Percentiles rank a stretch among this genome's conserved stretches.
phyloP scores from a whole-genome alignment of 2,113 vertebrate genomes.

The Mormoops blainvillei region DNA sequence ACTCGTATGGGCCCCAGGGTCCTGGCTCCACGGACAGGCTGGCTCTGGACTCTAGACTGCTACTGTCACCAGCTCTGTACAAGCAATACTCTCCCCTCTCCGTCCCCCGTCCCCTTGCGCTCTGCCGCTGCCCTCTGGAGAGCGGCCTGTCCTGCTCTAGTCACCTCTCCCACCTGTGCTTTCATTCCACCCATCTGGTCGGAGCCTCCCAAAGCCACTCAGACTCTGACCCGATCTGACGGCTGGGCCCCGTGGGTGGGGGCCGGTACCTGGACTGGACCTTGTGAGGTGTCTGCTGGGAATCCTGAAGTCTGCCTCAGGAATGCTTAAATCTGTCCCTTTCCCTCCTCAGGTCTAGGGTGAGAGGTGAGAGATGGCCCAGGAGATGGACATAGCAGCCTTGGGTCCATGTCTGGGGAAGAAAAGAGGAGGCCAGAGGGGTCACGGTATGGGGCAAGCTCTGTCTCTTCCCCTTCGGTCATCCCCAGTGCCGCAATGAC shows the following conservation, averaged over 20 bases:
- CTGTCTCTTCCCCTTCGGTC: neutral
- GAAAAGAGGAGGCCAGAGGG: neutral
- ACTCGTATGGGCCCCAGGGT: neutral
- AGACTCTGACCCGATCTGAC: neutral
- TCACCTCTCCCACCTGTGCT: neutral
- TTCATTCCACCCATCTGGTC: neutral
- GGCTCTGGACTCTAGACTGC: neutral
- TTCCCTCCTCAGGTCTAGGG: neutral
- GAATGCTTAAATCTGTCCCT: neutral
- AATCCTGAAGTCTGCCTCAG: neutral
- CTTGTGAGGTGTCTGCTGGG: neutral
- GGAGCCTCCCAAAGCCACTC: neutral
- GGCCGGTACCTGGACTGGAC: neutral
- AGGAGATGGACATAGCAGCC: neutral
- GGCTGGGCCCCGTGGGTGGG: neutral
- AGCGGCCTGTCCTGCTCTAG: neutral
- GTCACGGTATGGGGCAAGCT: neutral
- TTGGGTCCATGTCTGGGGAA: neutral
- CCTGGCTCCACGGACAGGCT: neutral
- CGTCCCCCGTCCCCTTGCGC: neutral
- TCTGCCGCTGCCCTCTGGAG: neutral
- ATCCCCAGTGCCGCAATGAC: neutral
- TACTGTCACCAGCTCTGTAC: slow-evolving; percentile 65
- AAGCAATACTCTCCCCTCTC: slow-evolving; percentile 63
- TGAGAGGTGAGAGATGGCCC: neutral